phyloP scores from a whole-genome alignment of 2,113 vertebrate species.

The Chunga burmeisteri region DNA sequence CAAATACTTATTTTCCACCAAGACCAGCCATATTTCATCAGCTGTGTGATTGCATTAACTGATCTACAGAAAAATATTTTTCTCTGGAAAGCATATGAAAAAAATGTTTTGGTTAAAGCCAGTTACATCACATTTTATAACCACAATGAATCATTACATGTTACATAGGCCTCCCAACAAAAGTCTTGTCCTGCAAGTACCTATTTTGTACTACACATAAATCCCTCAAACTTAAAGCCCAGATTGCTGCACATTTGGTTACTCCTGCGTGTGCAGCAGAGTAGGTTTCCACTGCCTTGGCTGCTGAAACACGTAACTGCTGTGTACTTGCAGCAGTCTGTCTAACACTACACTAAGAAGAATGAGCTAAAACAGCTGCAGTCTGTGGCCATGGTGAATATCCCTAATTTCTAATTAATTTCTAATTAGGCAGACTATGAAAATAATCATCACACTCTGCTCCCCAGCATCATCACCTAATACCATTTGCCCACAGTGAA shows the following conservation, averaged over 20 bases:
- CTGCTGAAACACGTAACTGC: background rate
- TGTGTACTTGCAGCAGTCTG: background rate
- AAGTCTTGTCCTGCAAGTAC: background rate
- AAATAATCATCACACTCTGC: background rate
- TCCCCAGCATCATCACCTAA: background rate
- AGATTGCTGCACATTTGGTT: background rate
- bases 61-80: background rate
- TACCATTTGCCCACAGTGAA: background rate
- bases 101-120: background rate
- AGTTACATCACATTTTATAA: background rate
- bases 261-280: background rate
- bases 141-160: background rate
- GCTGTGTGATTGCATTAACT: background rate
- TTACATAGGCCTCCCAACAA: background rate
- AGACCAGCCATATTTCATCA: background rate
- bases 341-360: background rate
- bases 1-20: background rate
- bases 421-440: background rate
- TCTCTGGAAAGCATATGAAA: background rate
- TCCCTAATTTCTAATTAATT: background rate
- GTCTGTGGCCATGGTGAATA: background rate
- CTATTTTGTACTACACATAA: background rate
- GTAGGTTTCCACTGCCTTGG: background rate
- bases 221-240: background rate
- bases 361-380: background rate